phyloP scores from a whole-genome alignment of 2,113 vertebrate genomes.

The Etheostoma spectabile region DNA sequence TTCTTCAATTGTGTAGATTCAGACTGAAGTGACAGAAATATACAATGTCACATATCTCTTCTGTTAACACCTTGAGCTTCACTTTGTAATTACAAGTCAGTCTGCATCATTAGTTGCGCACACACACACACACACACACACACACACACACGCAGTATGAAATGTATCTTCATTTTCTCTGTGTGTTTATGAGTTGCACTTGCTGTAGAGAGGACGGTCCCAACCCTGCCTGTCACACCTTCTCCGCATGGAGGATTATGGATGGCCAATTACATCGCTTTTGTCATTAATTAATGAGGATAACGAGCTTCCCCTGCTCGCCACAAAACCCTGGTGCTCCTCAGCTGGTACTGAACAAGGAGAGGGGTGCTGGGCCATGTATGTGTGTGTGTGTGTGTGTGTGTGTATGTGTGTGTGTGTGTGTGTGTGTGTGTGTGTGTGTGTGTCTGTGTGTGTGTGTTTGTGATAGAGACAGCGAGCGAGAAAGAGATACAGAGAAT shows the following conservation, averaged over 20 bases:
- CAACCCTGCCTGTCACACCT: slow-evolving; percentile 81
- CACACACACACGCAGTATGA: slow-evolving; percentile 24
- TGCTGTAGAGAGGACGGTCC: slow-evolving; percentile 64
- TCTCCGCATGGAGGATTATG: slow-evolving; percentile 86
- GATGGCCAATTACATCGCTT: slow-evolving; percentile 87
- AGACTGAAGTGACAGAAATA: background rate
- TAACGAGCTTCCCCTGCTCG: slow-evolving; percentile 80
- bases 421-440: slow-evolving; percentile 36
- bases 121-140: background rate
- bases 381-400: slow-evolving; percentile 46
- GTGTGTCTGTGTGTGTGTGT: slow-evolving; percentile 45
- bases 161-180: slow-evolving; percentile 73
- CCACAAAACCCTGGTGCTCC: slow-evolving; percentile 76
- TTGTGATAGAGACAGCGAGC: slow-evolving; percentile 21
- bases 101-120: slow-evolving; percentile 13
- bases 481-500: slow-evolving; percentile 14
- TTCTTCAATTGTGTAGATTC: slow-evolving; percentile 21
- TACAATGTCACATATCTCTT: background rate
- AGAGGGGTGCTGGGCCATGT: slow-evolving; percentile 48
- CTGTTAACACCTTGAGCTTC: slow-evolving; percentile 24
- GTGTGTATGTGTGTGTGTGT: slow-evolving; percentile 45
- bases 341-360: slow-evolving; percentile 78
- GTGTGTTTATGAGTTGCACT: slow-evolving; percentile 78
- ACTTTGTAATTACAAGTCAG: slow-evolving; percentile 29
- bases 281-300: slow-evolving; percentile 84